Conservation (phyloP, 1,140 invertebrate genomes). For the Brachionus plicatilis region DNA sequence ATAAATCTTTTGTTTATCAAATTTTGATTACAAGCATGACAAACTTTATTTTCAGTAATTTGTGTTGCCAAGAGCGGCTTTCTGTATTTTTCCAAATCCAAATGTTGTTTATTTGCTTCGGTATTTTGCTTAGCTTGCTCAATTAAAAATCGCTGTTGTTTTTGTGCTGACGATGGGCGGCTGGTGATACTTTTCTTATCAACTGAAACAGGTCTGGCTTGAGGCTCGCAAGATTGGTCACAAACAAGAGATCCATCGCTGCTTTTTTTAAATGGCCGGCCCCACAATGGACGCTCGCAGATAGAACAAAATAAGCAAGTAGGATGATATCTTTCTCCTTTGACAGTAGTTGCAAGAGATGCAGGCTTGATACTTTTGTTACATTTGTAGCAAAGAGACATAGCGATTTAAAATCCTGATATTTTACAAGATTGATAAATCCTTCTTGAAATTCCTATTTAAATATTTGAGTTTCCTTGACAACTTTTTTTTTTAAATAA, state of each 20-base stretch:
- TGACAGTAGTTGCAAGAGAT: constrained; percentile 18
- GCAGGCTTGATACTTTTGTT: constrained; percentile 26
- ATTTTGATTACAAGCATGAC: neutral
- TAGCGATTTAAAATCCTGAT: neutral
- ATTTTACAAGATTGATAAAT: neutral
- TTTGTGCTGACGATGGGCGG: neutral
- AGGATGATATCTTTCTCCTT: constrained; percentile 10
- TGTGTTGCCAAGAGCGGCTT: neutral
- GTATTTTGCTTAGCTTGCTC: neutral
- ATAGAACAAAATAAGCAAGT: neutral
- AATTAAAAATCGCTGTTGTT: neutral
- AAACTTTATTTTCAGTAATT: neutral
- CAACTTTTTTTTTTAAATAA: neutral
- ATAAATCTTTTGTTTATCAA: neutral
- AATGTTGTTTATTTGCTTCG: neutral
- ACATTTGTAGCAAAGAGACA: constrained; percentile 27
- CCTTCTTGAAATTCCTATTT: neutral
- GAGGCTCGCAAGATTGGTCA: neutral
- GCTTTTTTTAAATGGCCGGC: constrained; percentile 6
- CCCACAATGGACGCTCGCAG: constrained; percentile 6
- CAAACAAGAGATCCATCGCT: neutral
- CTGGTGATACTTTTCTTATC: neutral
- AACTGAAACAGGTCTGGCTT: neutral
- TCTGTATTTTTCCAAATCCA: neutral
- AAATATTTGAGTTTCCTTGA: neutral